Evolutionary conservation across 2,113 vertebrate species (phyloP).

Genomic region (Dicrurus megarhynchus): DNA sequence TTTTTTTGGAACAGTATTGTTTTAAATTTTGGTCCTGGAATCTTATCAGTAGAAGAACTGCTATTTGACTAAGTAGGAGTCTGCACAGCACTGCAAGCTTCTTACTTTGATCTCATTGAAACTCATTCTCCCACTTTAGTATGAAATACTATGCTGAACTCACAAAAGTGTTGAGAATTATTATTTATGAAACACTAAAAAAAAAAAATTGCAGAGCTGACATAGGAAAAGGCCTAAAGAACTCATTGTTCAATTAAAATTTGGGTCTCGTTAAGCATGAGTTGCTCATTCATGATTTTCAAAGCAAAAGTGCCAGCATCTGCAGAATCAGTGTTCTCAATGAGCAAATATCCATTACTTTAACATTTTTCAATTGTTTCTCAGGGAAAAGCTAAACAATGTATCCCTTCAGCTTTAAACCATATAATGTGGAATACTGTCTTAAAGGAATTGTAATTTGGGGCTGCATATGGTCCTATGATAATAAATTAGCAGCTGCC

Average conservation of each 20-base stretch:
- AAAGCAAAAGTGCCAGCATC: neutral
- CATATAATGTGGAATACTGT: neutral
- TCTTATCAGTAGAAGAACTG: neutral
- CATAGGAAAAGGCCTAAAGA: neutral
- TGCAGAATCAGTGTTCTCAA: neutral
- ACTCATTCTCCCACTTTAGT: neutral
- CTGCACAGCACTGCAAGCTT: neutral
- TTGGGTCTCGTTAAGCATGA: neutral
- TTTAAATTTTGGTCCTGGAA: neutral
- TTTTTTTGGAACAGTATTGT: neutral
- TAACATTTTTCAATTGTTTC: slow-evolving; percentile 23
- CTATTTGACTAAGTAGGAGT: neutral
- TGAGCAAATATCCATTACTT: slow-evolving; percentile 24
- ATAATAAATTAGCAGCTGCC: slow-evolving; percentile 1
- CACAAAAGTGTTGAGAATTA: neutral
- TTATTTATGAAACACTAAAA: neutral
- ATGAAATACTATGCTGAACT: neutral
- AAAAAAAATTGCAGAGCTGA: neutral
- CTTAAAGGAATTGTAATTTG: slow-evolving; percentile 7
- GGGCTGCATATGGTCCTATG: neutral
- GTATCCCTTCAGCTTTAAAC: neutral
- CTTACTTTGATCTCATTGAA: neutral
- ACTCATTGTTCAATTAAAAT: slow-evolving; percentile 38
- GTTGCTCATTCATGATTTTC: slow-evolving; percentile 31
- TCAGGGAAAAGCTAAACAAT: slow-evolving; percentile 13